A percentile compares a stretch with the other conserved stretches of the same genome.
phyloP scores from a whole-genome alignment of 2,113 vertebrate genomes.

The Hemibagrus wyckioides region DNA sequence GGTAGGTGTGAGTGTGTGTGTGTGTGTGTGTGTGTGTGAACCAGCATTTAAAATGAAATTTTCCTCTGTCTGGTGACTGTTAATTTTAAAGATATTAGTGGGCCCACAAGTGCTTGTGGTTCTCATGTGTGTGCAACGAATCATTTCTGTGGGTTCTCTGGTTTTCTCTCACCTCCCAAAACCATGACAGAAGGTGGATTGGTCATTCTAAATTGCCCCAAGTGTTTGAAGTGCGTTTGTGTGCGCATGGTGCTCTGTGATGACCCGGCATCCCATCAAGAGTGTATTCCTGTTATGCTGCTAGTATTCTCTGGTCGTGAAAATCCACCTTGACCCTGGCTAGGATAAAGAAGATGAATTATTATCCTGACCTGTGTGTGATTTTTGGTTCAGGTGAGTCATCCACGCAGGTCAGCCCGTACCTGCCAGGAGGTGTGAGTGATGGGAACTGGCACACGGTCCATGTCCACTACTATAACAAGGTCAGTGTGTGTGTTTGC shows the following conservation, averaged over 20 bases:
- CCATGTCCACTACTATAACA: slow-evolving; percentile 95
- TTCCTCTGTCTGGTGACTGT: background rate
- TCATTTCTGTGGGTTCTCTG: background rate
- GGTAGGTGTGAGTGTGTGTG: slow-evolving; percentile 71
- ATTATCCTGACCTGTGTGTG: background rate
- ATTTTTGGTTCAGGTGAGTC: slow-evolving; percentile 82
- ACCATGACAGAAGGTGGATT: background rate
- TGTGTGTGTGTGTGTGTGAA: slow-evolving; percentile 24
- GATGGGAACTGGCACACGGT: slow-evolving; percentile 95
- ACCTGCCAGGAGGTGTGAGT: slow-evolving; percentile 86
- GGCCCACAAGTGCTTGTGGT: background rate
- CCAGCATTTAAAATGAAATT: background rate
- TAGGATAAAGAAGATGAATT: background rate
- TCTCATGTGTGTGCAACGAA: background rate
- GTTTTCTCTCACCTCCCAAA: background rate
- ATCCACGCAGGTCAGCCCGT: slow-evolving; percentile 92
- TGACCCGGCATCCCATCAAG: background rate
- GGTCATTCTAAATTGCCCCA: background rate
- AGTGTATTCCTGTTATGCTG: background rate
- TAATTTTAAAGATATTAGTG: background rate
- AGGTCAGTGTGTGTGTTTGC: slow-evolving; percentile 73
- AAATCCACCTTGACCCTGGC: background rate
- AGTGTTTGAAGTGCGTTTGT: background rate
- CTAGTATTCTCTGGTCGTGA: background rate
- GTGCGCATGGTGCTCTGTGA: background rate